Evolutionary conservation across 2,113 vertebrate genomes (phyloP).

Genomic region (Otolemur garnettii): DNA sequence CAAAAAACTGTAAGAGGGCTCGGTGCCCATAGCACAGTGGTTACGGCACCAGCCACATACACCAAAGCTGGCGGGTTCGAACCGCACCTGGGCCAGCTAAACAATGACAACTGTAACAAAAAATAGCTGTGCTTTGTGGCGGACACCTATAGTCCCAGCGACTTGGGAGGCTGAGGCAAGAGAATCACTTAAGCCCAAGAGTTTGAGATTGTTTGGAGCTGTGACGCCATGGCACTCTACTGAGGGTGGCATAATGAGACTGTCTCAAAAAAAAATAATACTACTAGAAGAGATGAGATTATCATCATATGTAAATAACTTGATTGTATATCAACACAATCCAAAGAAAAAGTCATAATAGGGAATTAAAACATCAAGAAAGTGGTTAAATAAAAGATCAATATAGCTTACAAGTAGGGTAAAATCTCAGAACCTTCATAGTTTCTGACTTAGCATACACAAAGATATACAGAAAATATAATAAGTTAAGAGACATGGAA

Average conservation of each 20-base stretch:
- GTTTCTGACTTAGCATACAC: background rate
- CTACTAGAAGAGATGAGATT: background rate
- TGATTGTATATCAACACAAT: conserved; percentile 27
- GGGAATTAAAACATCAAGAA: conserved; percentile 63
- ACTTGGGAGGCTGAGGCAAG: too few relatives aligned
- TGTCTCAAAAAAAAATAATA: background rate
- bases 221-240: too few relatives aligned
- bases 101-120: too few relatives aligned
- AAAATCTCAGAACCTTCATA: background rate
- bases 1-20: background rate
- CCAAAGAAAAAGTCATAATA: conserved; percentile 61
- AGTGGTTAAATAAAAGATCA: conserved; percentile 62
- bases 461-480: background rate
- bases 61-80: too few relatives aligned
- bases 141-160: too few relatives aligned
- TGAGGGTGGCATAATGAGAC: too few relatives aligned
- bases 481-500: conserved; percentile 18
- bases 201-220: too few relatives aligned
- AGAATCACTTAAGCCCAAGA: too few relatives aligned
- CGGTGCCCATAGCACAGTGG: too few relatives aligned
- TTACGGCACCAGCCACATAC: too few relatives aligned
- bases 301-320: conserved; percentile 46
- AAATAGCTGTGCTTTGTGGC: too few relatives aligned
- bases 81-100: too few relatives aligned
- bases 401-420: background rate